These are phyloP conservation scores for Mormyrops attenuatus DNA, from an alignment of 2,797 vertebrate genomes.

Conservation along the genomic window DNA sequence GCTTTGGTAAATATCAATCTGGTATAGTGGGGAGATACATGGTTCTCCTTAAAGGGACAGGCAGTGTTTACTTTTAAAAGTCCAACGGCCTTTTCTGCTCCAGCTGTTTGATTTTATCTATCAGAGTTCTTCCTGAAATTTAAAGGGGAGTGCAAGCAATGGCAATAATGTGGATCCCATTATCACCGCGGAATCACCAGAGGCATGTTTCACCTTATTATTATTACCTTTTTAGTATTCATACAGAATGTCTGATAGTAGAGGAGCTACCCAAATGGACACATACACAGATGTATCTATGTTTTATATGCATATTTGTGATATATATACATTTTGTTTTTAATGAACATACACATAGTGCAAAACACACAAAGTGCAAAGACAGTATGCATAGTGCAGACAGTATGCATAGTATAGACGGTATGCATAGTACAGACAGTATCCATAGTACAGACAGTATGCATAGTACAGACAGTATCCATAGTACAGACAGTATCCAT, in stretches of 20 bases:
- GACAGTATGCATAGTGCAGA: neutral
- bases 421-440: neutral
- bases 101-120: neutral
- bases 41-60: neutral
- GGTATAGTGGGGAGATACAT: neutral
- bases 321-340: neutral
- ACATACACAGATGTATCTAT: neutral
- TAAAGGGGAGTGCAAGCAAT: neutral
- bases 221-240: neutral
- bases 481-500: neutral
- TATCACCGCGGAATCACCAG: neutral
- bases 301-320: neutral
- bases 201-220: neutral
- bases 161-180: neutral
- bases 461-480: too few relatives aligned
- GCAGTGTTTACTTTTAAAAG: neutral
- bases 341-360: neutral
- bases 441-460: neutral
- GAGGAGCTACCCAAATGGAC: neutral
- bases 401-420: too few relatives aligned
- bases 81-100: neutral
- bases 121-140: neutral
- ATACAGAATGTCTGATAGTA: neutral
- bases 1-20: neutral
- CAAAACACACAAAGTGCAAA: neutral